Evolutionary conservation across 2,113 vertebrate species (phyloP), one percentile per base, ranked within the genome.

Genomic region (Gymnocephalus cernua): DNA sequence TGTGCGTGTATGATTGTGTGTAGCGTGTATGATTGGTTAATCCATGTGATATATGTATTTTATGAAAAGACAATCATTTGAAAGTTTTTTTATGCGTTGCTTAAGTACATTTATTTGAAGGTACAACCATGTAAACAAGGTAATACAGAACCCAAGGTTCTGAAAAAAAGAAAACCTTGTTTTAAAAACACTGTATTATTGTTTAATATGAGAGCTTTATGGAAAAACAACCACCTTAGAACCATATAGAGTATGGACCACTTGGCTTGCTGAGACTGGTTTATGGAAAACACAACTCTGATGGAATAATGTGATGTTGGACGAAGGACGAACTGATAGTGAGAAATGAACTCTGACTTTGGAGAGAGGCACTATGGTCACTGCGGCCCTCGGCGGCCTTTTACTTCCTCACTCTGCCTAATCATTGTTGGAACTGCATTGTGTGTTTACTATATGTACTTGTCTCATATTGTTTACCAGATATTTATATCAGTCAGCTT

Each of bases 21-120:
- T 78, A 18, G 87, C 32, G 53, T 23, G 81, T 90, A 68, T 80
- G 90, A 58, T 66, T 79, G 82, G 64, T 89, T 51, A 48, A 84
- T 91, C 67, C 54, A 62, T 85, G 88, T 92, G 78, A 79, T 74
- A 79, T 74, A 32, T 88, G 74, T 92, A 88, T 86, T 93, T 89
- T 77, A 86, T 79, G 86, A 90, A 93, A 90, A 95, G 92, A 95
- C 94, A 95, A 95, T 95, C 94, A 94, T 94, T 93, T 82, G 62
- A 84, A 58, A 35, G 69, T 83, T 85, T 86, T 63, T 88, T 63
- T 88, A 79, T 87, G 80, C 85, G 53, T 91, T 82, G 91, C 86
- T 94, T 90, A 44, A 83, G 62, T 74, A 61, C 32, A 88, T 86
- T 83, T 64, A 74, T 90, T 89, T 89, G 75, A 86, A 51, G 23